These are phyloP conservation scores for Cathartes aura DNA, from an alignment of 2,113 vertebrate genomes.

Conservation along the genomic window DNA sequence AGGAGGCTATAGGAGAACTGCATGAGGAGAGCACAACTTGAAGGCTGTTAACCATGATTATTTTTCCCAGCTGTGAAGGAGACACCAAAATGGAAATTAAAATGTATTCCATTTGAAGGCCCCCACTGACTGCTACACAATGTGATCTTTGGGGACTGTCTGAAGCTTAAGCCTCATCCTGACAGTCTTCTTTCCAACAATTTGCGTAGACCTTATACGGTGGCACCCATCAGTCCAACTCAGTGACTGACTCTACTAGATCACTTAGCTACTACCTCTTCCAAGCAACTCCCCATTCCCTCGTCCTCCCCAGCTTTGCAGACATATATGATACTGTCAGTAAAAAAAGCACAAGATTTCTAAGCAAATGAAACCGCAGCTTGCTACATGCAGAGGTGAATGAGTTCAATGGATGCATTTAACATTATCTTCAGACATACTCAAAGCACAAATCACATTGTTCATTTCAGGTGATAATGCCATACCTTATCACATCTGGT, in stretches of 20 bases:
- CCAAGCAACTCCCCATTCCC: background rate
- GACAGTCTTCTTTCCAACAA: background rate
- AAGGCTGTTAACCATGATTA: background rate
- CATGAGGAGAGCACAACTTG: background rate
- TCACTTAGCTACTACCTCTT: too few species aligned
- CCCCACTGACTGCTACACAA: background rate
- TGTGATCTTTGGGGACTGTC: background rate
- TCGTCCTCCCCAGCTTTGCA: background rate
- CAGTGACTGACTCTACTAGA: background rate
- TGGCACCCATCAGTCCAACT: background rate
- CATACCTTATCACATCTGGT: constrained; percentile 80
- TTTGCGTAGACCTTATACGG: rapidly evolving
- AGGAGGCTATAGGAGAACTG: background rate
- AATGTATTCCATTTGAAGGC: background rate
- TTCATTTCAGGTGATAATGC: background rate
- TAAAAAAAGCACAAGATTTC: rapidly evolving
- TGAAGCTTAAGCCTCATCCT: background rate
- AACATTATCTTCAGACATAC: background rate
- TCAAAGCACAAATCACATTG: background rate
- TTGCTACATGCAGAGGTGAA: background rate
- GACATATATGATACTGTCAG: rapidly evolving
- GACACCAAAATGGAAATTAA: background rate
- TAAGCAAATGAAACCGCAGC: rapidly evolving
- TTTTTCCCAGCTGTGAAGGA: background rate
- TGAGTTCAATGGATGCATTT: background rate